Percentiles rank a stretch among this genome's conserved stretches.
Conservation (phyloP, 35 echinoderm and acorn worm species). For the Ophiothrix spiculata region DNA sequence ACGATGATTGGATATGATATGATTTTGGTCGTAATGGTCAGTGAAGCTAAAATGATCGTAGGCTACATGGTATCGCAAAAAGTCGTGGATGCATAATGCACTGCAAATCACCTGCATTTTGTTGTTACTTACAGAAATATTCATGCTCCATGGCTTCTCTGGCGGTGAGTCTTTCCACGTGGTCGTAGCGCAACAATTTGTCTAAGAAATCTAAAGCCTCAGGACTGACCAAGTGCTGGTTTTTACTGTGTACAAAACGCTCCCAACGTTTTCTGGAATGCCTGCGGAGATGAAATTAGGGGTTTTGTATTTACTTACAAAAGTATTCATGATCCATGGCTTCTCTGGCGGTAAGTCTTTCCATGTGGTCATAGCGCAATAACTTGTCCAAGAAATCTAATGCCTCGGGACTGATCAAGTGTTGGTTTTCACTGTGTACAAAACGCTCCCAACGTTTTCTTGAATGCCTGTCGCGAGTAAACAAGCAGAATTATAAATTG, state of each 20-base stretch:
- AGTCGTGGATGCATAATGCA: too few relatives aligned
- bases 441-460: constrained; percentile 95
- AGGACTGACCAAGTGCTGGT: constrained; percentile 97
- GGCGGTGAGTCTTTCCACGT: constrained; percentile 92
- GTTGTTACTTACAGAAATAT: constrained; percentile 97
- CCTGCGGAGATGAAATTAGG: constrained; percentile 39
- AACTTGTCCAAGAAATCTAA: constrained; percentile 95
- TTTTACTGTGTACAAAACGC: constrained; percentile 96
- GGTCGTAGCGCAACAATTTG: constrained; percentile 93
- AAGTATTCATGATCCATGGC: constrained; percentile 98
- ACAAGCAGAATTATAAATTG: background rate
- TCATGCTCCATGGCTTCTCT: constrained; percentile 98
- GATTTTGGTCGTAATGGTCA: too few relatives aligned
- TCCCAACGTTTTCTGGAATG: constrained; percentile 97
- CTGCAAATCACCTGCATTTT: background rate
- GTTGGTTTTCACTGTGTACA: constrained; percentile 98
- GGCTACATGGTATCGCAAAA: too few relatives aligned
- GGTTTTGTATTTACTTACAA: constrained; percentile 58
- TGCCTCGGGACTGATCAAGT: constrained; percentile 94
- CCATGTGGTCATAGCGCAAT: constrained; percentile 93
- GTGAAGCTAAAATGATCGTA: too few relatives aligned
- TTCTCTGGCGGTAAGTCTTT: constrained; percentile 92
- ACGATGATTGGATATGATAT: too few relatives aligned
- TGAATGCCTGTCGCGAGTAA: constrained; percentile 66
- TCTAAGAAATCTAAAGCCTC: constrained; percentile 94